Conservation (phyloP, 1,140 invertebrate species). For the Ruditapes philippinarum region DNA sequence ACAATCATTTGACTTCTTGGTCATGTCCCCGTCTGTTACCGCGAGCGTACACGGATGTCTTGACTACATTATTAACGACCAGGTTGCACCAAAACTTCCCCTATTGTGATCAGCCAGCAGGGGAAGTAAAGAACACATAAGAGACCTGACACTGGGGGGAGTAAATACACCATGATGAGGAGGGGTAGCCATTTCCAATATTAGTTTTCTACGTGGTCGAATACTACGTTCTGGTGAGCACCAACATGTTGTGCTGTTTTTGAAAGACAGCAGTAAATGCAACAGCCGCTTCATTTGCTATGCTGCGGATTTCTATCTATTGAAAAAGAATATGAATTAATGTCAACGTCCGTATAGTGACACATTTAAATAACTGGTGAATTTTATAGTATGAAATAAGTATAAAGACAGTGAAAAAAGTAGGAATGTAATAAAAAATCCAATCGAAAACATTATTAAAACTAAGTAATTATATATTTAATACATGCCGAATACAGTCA, state of each 20-base stretch:
- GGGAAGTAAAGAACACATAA: background rate
- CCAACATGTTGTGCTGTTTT: background rate
- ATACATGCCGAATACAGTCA: too few relatives aligned
- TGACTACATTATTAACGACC: background rate
- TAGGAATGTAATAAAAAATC: too few relatives aligned
- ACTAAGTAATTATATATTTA: too few relatives aligned
- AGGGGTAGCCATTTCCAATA: slow-evolving; percentile 26
- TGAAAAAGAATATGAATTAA: background rate
- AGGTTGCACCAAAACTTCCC: background rate
- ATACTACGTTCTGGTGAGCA: slow-evolving; percentile 1
- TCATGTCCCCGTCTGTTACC: background rate
- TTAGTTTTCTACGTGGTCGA: slow-evolving; percentile 25
- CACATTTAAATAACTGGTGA: too few relatives aligned
- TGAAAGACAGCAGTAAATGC: slow-evolving; percentile 34
- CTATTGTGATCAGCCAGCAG: background rate
- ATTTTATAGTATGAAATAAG: too few relatives aligned
- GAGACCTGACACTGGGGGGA: background rate
- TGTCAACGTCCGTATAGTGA: too few relatives aligned
- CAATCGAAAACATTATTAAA: too few relatives aligned
- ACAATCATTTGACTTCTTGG: background rate
- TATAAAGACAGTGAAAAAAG: too few relatives aligned
- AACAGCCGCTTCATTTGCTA: background rate
- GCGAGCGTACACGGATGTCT: background rate
- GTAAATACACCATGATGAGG: slow-evolving; percentile 25
- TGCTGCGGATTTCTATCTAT: background rate